Evolutionary conservation across 2,113 vertebrate species (phyloP).

Genomic region (Ploceus nigricollis): DNA sequence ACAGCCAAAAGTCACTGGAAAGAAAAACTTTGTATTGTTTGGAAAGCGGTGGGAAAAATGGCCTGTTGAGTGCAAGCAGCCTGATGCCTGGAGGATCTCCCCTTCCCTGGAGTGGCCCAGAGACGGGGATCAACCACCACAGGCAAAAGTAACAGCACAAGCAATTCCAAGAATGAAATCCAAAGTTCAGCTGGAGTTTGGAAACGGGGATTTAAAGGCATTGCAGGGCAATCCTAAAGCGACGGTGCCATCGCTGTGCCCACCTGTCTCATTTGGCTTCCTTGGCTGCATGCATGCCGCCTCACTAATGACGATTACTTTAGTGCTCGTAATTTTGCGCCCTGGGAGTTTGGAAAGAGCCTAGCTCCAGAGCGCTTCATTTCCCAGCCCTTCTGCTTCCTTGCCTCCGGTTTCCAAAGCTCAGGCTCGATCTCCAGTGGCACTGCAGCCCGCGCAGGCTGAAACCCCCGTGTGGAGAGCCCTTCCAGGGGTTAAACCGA

Average conservation of each 20-base stretch:
- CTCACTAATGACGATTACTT: not conserved
- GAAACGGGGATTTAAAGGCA: not conserved
- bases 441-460: not conserved
- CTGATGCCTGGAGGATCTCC: not conserved
- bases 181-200: not conserved
- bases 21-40: not conserved
- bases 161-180: not conserved
- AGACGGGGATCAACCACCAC: not conserved
- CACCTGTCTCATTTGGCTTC: not conserved
- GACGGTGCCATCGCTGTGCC: not conserved
- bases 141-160: not conserved
- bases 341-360: not conserved
- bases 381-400: not conserved
- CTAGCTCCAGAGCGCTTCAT: not conserved
- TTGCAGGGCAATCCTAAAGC: not conserved
- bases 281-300: not conserved
- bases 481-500: not conserved
- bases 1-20: not conserved
- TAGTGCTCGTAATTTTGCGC: not conserved
- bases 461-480: fast-evolving
- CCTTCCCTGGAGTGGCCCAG: not conserved
- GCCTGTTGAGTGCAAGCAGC: not conserved
- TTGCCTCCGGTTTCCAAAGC: not conserved
- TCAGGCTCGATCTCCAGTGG: fast-evolving
- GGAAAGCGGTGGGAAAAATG: not conserved